Base-by-base conservation (phyloP, 1,140 invertebrate genomes). In the Camponotus pennsylvanicus region DNA sequence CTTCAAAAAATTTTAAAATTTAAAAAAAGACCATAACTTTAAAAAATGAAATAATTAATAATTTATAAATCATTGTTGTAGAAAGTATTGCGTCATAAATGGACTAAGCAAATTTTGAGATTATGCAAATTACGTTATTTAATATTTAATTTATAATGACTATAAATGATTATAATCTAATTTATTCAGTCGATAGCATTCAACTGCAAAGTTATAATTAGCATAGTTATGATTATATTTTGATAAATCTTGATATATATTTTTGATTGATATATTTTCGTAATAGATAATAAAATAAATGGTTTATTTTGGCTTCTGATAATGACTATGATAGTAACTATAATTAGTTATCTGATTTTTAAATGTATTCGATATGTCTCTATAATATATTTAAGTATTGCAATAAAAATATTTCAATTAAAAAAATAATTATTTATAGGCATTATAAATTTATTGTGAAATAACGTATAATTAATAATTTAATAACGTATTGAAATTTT, bases 121-220 rank as follows among this genome's bases (percentile, higher is more conserved):
- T 21, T 21, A 59, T 8, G 55, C n/a, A 59, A 59, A 75, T 59
- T 57, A 6, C 3, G 3, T 7, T 34, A 37, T 21, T 75, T n/a
- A 59, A 40, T 75, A 57, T 57, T 75, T 37, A 75, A 75, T 75
- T 75, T 57, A n/a, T 18, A 13, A 75, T 34, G n/a, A 37, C 59
- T 75, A 27, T 27, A 27, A 27, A 27, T 13, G 37, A 21, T 11
- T 73, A 15, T 55, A 57, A 21, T 18, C 18, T 57, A 8, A 59
- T 64, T 42, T 15, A 42, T 45, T 37, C 8, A 63, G 32, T 77
- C 27, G 21, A 61, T 64, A 77, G 42, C 37, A 32, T 42, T 18
- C 13, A 21, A 77, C 18, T 77, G 37, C 21, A 64, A n/a, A 45
- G 40, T 64, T 77, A 77, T 77, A 42, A 77, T 52, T 52, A 52